Evolutionary conservation across 1,140 invertebrate genomes (phyloP).

Genomic region (Nixonia krombeini): DNA sequence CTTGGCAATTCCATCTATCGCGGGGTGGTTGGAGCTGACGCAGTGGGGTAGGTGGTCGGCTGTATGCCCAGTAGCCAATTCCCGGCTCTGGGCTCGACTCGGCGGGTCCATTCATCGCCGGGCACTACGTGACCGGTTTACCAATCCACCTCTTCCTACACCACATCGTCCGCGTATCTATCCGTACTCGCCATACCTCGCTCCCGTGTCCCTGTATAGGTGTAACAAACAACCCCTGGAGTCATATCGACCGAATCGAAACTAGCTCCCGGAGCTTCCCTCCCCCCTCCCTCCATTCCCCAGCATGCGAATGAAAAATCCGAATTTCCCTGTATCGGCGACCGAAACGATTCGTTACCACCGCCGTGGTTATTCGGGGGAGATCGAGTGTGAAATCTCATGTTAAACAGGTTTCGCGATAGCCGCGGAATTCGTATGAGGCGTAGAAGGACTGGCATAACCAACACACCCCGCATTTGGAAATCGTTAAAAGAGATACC

Average conservation of each 20-base stretch:
- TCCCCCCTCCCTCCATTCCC: too few relatives aligned
- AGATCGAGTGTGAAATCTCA: constrained; percentile 51
- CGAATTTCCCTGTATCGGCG: constrained; percentile 41
- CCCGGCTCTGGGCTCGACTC: constrained; percentile 68
- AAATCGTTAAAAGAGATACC: constrained; percentile 10
- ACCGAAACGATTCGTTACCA: constrained; percentile 47
- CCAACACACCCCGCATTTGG: constrained; percentile 34
- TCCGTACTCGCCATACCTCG: constrained; percentile 23
- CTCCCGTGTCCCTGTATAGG: constrained; percentile 24
- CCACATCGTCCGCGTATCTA: constrained; percentile 45
- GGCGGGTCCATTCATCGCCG: constrained; percentile 72
- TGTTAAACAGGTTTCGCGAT: constrained; percentile 49
- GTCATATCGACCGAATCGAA: constrained; percentile 63
- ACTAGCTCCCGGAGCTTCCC: constrained; percentile 38
- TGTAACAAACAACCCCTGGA: constrained; percentile 52
- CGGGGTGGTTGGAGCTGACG: constrained; percentile 63
- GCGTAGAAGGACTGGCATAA: constrained; percentile 8
- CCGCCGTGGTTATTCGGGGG: constrained; percentile 44
- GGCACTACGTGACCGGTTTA: constrained; percentile 71
- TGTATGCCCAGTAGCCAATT: constrained; percentile 71
- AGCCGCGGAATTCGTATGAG: constrained; percentile 43
- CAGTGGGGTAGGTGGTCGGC: constrained; percentile 67
- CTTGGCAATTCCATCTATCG: constrained; percentile 62
- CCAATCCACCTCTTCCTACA: constrained; percentile 63
- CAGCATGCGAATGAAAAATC: constrained; percentile 45